These are phyloP conservation scores for Nyctereutes procyonoides DNA, from an alignment of 2,113 vertebrate species.

Conservation along the genomic window DNA sequence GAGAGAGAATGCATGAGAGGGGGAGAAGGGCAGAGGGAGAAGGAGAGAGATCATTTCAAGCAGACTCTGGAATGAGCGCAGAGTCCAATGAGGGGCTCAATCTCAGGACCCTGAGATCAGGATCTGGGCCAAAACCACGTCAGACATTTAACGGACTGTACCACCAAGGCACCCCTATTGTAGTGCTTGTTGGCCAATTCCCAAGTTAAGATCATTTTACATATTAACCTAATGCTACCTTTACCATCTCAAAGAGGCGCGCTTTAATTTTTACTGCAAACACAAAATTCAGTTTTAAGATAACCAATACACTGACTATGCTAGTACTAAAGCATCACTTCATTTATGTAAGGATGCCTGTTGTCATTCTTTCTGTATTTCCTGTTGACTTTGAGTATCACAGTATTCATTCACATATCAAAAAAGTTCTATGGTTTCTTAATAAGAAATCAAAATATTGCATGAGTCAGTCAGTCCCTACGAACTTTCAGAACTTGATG, in stretches of 20 bases:
- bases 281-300: not conserved
- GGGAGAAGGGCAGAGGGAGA: not conserved
- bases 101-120: not conserved
- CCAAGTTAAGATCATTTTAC: not conserved
- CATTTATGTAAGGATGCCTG: not conserved
- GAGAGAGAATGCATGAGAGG: not conserved
- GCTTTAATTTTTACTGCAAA: slow-evolving; percentile 27
- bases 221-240: not conserved
- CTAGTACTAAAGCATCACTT: not conserved
- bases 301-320: not conserved
- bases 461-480: not conserved
- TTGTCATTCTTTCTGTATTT: not conserved
- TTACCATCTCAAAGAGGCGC: not conserved
- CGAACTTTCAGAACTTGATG: slow-evolving; percentile 5
- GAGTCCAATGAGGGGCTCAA: not conserved
- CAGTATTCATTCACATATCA: not conserved
- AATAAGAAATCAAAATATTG: not conserved
- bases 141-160: not conserved
- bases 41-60: not conserved
- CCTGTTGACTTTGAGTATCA: not conserved
- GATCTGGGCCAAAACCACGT: not conserved
- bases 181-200: not conserved
- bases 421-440: not conserved
- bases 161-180: not conserved
- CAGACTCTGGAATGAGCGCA: not conserved